A percentile compares a stretch with the other conserved stretches of the same genome.
phyloP scores from a whole-genome alignment of 2,113 vertebrate genomes.

The Helogale parvula region DNA sequence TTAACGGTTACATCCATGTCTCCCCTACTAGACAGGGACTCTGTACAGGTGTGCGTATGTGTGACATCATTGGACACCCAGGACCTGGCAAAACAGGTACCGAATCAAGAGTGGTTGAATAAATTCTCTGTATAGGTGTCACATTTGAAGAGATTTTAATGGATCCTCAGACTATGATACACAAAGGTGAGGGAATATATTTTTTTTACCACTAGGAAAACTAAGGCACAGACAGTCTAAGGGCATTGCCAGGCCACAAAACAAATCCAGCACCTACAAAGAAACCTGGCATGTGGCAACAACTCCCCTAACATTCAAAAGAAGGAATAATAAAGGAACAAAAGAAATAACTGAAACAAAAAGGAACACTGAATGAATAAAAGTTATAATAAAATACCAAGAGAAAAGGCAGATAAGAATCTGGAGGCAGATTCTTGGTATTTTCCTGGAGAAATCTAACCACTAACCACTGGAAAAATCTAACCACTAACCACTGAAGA shows the following conservation, averaged over 20 bases:
- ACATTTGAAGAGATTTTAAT: not conserved
- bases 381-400: not conserved
- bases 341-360: not conserved
- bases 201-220: slow-evolving; percentile 47
- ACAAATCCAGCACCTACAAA: slow-evolving; percentile 29
- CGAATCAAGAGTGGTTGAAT: slow-evolving; percentile 9
- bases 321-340: not conserved
- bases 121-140: not conserved
- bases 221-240: slow-evolving; percentile 7
- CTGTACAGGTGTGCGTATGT: not conserved
- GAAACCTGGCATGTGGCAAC: not conserved
- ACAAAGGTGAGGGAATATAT: slow-evolving; percentile 24
- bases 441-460: slow-evolving; percentile 34
- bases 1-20: not conserved
- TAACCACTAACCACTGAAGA: not conserved
- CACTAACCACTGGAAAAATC: not conserved
- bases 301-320: slow-evolving; percentile 31
- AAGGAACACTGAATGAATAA: not conserved
- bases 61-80: not conserved
- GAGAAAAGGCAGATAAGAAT: slow-evolving; percentile 34
- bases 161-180: not conserved
- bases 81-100: not conserved
- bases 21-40: not conserved
- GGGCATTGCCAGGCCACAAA: not conserved
- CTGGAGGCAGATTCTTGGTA: slow-evolving; percentile 6